These are phyloP conservation scores for Sussaba pulchella DNA, from an alignment of 2,888 invertebrate species.

Conservation along the genomic window DNA sequence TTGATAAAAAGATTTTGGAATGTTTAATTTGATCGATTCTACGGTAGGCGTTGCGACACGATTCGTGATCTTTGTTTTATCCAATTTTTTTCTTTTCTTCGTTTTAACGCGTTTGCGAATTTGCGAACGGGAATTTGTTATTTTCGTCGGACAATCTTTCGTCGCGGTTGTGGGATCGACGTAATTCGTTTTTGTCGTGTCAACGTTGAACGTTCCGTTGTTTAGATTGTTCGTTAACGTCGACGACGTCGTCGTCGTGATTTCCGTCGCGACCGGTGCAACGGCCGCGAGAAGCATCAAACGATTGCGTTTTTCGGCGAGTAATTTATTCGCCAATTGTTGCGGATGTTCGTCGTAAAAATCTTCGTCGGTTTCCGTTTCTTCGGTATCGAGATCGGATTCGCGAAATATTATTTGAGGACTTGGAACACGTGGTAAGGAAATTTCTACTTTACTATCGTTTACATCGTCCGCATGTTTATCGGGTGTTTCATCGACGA, in stretches of 20 bases:
- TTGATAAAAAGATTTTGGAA: constrained; percentile 85
- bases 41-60: constrained; percentile 81
- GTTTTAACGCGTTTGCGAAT: constrained; percentile 65
- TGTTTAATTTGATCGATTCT: constrained; percentile 87
- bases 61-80: constrained; percentile 80
- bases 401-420: constrained; percentile 86
- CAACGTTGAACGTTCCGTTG: constrained; percentile 76
- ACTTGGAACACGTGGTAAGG: constrained; percentile 47
- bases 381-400: constrained; percentile 93
- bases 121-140: neutral
- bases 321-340: constrained; percentile 89
- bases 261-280: constrained; percentile 84
- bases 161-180: constrained; percentile 18
- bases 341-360: constrained; percentile 95
- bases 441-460: constrained; percentile 62
- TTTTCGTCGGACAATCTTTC: neutral
- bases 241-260: constrained; percentile 66
- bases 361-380: constrained; percentile 94
- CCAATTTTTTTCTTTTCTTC: constrained; percentile 66
- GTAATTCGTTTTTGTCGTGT: constrained; percentile 12
- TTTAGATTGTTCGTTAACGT: constrained; percentile 71
- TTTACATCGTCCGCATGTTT: constrained; percentile 43
- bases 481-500: constrained; percentile 55
- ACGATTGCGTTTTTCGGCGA: constrained; percentile 91
- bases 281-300: constrained; percentile 87